Evolutionary conservation across 1,140 invertebrate genomes (phyloP), one percentile per base, ranked within the genome.

Genomic region (Megathymus violae): DNA sequence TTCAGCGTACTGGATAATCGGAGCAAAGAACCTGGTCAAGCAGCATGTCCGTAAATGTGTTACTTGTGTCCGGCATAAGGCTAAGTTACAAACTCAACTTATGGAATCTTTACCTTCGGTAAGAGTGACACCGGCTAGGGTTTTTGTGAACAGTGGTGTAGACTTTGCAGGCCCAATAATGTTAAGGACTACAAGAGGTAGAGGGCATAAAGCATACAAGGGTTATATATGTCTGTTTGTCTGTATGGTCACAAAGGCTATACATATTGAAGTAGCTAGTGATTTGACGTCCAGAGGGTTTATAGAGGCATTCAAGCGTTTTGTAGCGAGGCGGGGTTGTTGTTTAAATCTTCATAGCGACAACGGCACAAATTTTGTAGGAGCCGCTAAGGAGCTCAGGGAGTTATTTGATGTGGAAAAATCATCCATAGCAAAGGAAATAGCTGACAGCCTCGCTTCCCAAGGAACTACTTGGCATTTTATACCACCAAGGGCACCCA

Each of bases 341-440:
- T n/a, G n/a, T n/a, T n/a, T n/a, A n/a, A n/a, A n/a, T n/a, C n/a
- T n/a, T n/a, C n/a, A n/a, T n/a, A n/a, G n/a, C n/a, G n/a, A n/a
- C n/a, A n/a, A n/a, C n/a, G n/a, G n/a, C n/a, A n/a, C n/a, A n/a
- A 64, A 46, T 34, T 68, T 68, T 60, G 48, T 68, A 2, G 61
- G 61, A 51, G 56, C 54, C 15, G 25, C 61, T 5, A 62, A 48
- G 11, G 59, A 67, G n/a, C 43, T 67, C 9, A 67, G 17, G 36
- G 19, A 1, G 11, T 48, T 64, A n/a, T 48, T 48, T 38, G 14
- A 36, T 13, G 40, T 40, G 25, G 59, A 51, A 9, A 60, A 36
- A 48, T 60, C 58, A 17, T 11, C 14, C 1, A 16, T 48, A 14
- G 44, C n/a, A 16, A 36, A 41, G 4, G 58, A 61, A 50, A 50